A percentile compares a stretch with the other conserved stretches of the same genome.
phyloP scores from a whole-genome alignment of 2,113 vertebrate genomes.

The Sarotherodon lohbergeri region DNA sequence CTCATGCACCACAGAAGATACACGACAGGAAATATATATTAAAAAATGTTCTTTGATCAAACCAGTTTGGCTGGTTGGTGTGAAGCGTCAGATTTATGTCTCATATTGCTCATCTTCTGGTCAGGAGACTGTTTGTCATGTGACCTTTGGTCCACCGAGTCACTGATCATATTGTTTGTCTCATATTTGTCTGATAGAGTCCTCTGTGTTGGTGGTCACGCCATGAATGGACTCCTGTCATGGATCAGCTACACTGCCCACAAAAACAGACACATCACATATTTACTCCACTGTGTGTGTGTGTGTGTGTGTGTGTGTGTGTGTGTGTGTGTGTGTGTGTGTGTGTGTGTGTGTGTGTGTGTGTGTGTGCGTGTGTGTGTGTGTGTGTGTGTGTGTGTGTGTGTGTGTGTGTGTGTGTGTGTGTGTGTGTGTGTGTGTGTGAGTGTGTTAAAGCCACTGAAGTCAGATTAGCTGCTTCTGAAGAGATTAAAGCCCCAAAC shows the following conservation, averaged over 20 bases:
- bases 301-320: neutral
- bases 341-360: accelerated
- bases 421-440: accelerated
- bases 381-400: accelerated
- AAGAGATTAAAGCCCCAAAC: too few species aligned
- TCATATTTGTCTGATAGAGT: slow-evolving; percentile 13
- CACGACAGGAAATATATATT: neutral
- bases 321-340: accelerated
- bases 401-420: accelerated
- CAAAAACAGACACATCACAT: neutral
- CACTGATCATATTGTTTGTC: neutral
- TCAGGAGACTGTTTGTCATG: neutral
- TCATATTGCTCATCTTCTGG: neutral
- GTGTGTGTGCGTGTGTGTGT: accelerated
- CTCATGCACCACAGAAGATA: neutral
- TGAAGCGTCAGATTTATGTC: accelerated
- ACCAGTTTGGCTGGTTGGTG: neutral
- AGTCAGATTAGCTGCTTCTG: too few species aligned
- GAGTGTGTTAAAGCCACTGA: too few species aligned
- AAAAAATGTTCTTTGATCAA: neutral
- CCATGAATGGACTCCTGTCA: slow-evolving; percentile 17
- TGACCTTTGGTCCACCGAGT: neutral
- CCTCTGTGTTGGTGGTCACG: neutral
- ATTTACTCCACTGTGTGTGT: neutral
- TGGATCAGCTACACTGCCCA: neutral